Conservation (phyloP, 2,888 invertebrate species). For the Biston stratarius region DNA sequence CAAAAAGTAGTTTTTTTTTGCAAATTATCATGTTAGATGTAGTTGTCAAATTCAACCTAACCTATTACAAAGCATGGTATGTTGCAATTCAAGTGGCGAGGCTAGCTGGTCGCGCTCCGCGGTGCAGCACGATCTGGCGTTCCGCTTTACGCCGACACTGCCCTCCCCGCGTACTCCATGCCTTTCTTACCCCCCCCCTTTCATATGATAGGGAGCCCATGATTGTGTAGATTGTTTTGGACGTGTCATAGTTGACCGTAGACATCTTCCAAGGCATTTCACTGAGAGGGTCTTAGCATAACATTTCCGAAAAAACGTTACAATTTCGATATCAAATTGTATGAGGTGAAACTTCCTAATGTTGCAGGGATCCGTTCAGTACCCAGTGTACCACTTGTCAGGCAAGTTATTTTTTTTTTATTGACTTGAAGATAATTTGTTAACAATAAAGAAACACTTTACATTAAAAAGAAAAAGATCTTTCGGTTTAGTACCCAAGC, state of each 20-base stretch:
- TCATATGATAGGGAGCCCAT: conserved; percentile 41
- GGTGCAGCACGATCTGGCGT: conserved; percentile 86
- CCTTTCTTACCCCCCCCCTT: conserved; percentile 55
- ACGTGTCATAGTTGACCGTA: not conserved
- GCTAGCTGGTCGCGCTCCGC: conserved; percentile 83
- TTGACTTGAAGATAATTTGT: not conserved
- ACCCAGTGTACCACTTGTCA: no score
- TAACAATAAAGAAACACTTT: no score
- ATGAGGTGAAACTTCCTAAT: no score
- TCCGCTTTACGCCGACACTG: conserved; percentile 79
- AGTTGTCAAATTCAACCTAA: conserved; percentile 47
- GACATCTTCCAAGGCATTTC: not conserved
- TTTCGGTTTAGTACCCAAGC: no score
- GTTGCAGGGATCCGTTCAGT: no score
- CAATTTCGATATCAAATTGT: no score
- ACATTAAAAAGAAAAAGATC: no score
- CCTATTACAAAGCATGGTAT: conserved; percentile 69
- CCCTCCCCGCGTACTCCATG: conserved; percentile 52
- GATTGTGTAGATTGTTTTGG: conserved; percentile 3
- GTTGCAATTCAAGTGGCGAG: conserved; percentile 80
- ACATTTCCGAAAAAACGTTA: not conserved
- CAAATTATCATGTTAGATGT: conserved; percentile 1
- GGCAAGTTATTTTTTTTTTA: no score
- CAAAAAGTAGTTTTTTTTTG: no score
- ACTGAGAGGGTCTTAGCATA: not conserved